Evolutionary conservation across 2,888 invertebrate genomes (phyloP), one percentile per base, ranked within the genome.

Genomic region (Andrena minutula): DNA sequence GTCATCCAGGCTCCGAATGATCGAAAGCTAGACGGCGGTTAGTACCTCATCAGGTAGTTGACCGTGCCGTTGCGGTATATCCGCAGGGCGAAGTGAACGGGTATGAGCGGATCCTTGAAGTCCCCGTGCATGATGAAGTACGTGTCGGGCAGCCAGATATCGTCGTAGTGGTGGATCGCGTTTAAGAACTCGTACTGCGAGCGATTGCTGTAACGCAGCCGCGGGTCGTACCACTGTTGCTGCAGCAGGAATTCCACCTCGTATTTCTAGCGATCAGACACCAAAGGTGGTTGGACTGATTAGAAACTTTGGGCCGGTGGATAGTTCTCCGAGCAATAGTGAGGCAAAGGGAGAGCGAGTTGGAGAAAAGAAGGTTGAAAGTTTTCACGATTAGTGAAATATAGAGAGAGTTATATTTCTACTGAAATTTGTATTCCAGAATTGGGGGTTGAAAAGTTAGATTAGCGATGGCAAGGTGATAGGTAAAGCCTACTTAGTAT

Each of bases 61-160:
- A 98, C 98, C 93, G 98, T 98, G 94, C 98, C 98, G 94, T 98
- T 98, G 92, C 98, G 96, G 94, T 97, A 98, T 93, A 98, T 98
- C 94, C 98, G 96, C 93, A 98, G 96, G 89, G 98, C 98, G 93
- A 98, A 98, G 95, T 98, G 98, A 95, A 98, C 97, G 90, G 98
- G 98, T 94, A 98, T 97, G 94, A 98, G 96, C 87, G 98, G 98
- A 94, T 98, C 97, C 95, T 98, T 98, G 95, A 98, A 98, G 95
- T 98, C 98, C 86, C 98, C 98, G 94, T 98, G 98, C 97, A 98
- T 98, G 94, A 98, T 98, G 95, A 98, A 98, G 94, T 98, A 98
- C 78, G 98, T 98, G 95, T 98, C 98, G 84, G 98, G 98, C 91
- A 98, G 95, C 98, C 98, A 98, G 93, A 98, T 97, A 93, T 97